phyloP scores from a whole-genome alignment of 2,797 vertebrate genomes.

The Nothura maculosa region DNA sequence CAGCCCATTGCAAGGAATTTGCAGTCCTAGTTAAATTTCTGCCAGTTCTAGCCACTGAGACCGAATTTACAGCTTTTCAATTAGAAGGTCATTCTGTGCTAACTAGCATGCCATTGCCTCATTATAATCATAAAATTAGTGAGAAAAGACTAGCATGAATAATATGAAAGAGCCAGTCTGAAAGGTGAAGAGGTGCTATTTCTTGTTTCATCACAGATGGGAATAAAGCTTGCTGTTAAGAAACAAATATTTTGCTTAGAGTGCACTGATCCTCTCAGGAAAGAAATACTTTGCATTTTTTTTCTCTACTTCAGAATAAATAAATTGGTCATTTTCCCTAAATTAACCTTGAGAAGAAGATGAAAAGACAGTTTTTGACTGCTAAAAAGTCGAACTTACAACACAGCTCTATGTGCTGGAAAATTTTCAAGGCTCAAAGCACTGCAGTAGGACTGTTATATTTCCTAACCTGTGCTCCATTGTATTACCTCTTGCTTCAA shows the following conservation, averaged over 20 bases:
- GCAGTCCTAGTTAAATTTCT: constrained; percentile 80
- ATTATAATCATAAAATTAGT: constrained; percentile 85
- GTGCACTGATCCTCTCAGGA: neutral
- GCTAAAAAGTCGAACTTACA: neutral
- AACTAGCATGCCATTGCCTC: constrained; percentile 80
- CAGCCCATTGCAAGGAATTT: constrained; percentile 61
- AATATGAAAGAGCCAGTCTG: constrained; percentile 61
- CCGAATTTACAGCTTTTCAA: constrained; percentile 85
- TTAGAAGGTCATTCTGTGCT: constrained; percentile 84
- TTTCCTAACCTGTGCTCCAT: neutral
- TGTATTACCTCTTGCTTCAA: neutral
- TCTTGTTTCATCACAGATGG: constrained; percentile 40
- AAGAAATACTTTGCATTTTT: constrained; percentile 15
- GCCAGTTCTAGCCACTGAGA: constrained; percentile 69
- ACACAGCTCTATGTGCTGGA: neutral
- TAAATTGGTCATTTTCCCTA: neutral
- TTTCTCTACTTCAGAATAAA: constrained; percentile 12
- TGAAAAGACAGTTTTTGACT: neutral
- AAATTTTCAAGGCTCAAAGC: constrained; percentile 20
- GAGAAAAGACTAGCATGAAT: constrained; percentile 78
- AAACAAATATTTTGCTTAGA: constrained; percentile 44
- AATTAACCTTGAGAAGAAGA: constrained; percentile 14
- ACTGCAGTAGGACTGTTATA: neutral
- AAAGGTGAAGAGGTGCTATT: constrained; percentile 67
- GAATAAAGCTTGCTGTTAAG: constrained; percentile 35